A percentile compares a stretch with the other conserved stretches of the same genome.
Evolutionary conservation across 30 jellyfish, hydroid and myxozoan genomes (phyloP).

Genomic region (Hydra vulgaris): DNA sequence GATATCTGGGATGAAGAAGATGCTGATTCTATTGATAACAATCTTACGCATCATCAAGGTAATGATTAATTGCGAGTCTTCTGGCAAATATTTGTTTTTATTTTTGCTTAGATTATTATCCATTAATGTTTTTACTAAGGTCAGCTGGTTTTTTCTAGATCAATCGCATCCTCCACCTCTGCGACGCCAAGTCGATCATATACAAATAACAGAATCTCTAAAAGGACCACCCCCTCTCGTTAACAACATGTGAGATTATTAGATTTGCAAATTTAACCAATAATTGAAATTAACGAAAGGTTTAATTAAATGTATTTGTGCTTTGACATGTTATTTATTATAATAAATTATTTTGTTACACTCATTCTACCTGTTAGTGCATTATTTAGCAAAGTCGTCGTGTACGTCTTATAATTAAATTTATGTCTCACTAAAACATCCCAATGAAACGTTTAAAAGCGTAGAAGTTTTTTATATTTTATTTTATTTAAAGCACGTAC

Average conservation of each 20-base stretch:
- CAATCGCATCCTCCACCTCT: conserved; percentile 20
- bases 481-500: no score
- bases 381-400: no score
- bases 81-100: not conserved
- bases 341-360: no score
- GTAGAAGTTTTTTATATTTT: no score
- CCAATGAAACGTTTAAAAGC: no score
- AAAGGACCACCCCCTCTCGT: conserved; percentile 92
- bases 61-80: not conserved
- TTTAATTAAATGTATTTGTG: no score
- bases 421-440: no score
- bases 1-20: conserved; percentile 68
- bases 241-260: conserved; percentile 7
- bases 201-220: not conserved
- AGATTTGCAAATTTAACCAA: no score
- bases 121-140: not conserved
- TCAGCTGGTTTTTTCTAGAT: not conserved
- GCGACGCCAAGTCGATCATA: conserved; percentile 22
- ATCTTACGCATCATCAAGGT: not conserved
- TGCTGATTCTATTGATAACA: conserved; percentile 6
- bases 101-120: not conserved
- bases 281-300: no score
- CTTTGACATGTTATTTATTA: no score
- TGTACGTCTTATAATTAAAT: no score
- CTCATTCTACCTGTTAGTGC: no score